Conservation (phyloP, 2,888 invertebrate genomes). For the Archips crataeganus region DNA sequence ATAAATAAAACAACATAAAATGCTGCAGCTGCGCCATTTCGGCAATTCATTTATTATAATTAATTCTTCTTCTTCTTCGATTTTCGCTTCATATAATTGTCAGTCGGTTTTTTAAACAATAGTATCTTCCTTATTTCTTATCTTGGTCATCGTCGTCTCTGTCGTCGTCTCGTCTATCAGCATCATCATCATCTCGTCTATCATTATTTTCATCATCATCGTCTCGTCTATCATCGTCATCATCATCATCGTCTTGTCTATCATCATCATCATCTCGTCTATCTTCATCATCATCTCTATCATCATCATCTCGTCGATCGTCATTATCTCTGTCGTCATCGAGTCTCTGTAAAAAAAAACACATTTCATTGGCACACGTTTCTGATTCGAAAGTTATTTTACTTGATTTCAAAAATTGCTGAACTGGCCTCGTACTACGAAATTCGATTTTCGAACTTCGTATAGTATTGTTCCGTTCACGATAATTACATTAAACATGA, state of each 20-base stretch:
- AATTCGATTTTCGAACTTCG: too few species aligned
- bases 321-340: constrained; percentile 34
- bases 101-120: not conserved
- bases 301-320: constrained; percentile 19
- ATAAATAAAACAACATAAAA: constrained; percentile 1
- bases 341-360: not conserved
- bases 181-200: not conserved
- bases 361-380: not conserved
- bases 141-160: not conserved
- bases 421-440: too few species aligned
- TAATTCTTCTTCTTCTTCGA: not conserved
- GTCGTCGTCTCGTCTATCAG: constrained; percentile 1
- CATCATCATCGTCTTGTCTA: constrained; percentile 10
- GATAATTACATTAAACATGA: too few species aligned
- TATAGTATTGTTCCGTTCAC: too few species aligned
- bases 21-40: constrained; percentile 36
- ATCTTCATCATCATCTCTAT: constrained; percentile 7
- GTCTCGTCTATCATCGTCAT: not conserved
- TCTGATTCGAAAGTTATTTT: too few species aligned
- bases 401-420: too few species aligned
- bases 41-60: constrained; percentile 18
- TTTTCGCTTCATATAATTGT: not conserved
- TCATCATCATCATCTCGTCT: constrained; percentile 4
- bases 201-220: not conserved
- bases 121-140: not conserved